Conservation (phyloP, 2,797 vertebrate genomes). For the Acrocephalus scirpaceus region DNA sequence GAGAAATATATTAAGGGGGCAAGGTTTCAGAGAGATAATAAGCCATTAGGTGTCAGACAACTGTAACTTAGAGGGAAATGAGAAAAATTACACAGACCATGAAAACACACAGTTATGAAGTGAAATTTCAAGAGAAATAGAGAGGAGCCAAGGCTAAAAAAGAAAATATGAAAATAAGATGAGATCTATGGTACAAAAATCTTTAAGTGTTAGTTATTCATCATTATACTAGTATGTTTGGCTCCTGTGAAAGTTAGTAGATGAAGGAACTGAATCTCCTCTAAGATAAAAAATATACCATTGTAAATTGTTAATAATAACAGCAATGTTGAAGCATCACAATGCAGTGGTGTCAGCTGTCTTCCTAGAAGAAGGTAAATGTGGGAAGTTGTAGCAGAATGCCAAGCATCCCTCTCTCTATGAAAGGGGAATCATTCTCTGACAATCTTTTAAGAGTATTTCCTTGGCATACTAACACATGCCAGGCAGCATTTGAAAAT, state of each 20-base stretch:
- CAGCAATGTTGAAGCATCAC: background rate
- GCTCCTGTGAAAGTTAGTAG: background rate
- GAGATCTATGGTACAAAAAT: background rate
- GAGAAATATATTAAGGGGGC: background rate
- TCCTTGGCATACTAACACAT: background rate
- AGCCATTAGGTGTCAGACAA: background rate
- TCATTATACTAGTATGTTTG: background rate
- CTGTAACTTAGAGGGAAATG: background rate
- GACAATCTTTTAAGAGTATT: conserved; percentile 1
- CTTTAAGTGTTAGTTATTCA: background rate
- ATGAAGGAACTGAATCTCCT: background rate
- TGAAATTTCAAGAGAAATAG: background rate
- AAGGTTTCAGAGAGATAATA: background rate
- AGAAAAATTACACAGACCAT: background rate
- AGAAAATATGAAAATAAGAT: background rate
- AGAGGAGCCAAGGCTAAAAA: background rate
- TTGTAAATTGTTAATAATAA: background rate
- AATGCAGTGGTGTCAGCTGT: background rate
- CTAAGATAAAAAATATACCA: background rate
- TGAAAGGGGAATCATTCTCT: background rate
- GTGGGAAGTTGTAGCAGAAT: conserved; percentile 28
- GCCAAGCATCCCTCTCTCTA: background rate
- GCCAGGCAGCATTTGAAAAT: background rate
- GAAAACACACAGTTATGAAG: background rate
- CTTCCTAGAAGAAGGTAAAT: conserved; percentile 33